These are phyloP conservation scores for Fragum fragum DNA, from an alignment of 2,888 invertebrate species.

Conservation along the genomic window DNA sequence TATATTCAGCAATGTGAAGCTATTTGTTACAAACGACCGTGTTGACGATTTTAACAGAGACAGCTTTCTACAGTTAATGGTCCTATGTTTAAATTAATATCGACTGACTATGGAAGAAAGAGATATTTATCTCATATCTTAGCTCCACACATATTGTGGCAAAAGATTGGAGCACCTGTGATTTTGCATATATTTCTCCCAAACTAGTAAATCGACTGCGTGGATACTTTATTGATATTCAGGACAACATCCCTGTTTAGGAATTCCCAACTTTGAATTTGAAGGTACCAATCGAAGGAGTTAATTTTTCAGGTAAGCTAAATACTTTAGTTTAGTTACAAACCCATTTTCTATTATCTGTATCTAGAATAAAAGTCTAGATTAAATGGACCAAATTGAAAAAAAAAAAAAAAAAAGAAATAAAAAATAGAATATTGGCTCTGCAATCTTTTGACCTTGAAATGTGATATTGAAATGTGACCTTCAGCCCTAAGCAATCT, in stretches of 20 bases:
- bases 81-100: slow-evolving; percentile 25
- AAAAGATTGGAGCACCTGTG: slow-evolving; percentile 39
- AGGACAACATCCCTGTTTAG: slow-evolving; percentile 27
- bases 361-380: neutral
- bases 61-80: slow-evolving; percentile 24
- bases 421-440: no score
- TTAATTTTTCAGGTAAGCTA: slow-evolving; percentile 36
- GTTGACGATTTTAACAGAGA: slow-evolving; percentile 49
- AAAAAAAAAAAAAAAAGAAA: neutral
- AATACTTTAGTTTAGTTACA: neutral
- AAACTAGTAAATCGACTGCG: slow-evolving; percentile 50
- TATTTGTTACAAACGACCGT: slow-evolving; percentile 48
- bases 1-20: slow-evolving; percentile 23
- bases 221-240: slow-evolving; percentile 44
- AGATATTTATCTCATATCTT: slow-evolving; percentile 16
- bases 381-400: neutral
- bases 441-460: neutral
- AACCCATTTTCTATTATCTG: neutral
- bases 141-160: slow-evolving; percentile 29
- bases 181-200: slow-evolving; percentile 30
- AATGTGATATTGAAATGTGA: neutral
- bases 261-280: slow-evolving; percentile 30
- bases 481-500: no score
- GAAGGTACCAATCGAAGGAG: slow-evolving; percentile 20
- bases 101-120: slow-evolving; percentile 35